phyloP scores from a whole-genome alignment of 2,888 invertebrate species.

The Podabrus alpinus region DNA sequence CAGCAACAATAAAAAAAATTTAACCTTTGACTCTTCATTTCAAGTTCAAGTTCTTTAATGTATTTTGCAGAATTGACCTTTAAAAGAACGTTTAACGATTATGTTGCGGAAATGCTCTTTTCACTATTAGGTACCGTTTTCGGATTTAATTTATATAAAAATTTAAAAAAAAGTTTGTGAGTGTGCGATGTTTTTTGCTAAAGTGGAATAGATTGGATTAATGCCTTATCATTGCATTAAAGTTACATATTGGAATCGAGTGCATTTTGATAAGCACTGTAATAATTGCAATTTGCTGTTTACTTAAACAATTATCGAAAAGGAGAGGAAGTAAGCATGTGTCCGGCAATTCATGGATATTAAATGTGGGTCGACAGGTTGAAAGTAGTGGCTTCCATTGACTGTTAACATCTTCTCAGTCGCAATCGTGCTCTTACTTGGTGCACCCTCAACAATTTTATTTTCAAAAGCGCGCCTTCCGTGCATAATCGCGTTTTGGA shows the following conservation, averaged over 20 bases:
- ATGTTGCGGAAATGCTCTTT: not conserved
- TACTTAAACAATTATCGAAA: conserved; percentile 27
- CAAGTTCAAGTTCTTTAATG: not conserved
- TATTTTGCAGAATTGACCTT: not conserved
- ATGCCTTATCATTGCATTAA: not conserved
- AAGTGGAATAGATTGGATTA: not conserved
- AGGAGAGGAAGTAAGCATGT: conserved; percentile 31
- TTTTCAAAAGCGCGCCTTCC: not conserved
- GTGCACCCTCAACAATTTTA: conserved; percentile 22
- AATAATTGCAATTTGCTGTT: not conserved
- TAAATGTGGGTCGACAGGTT: conserved; percentile 38
- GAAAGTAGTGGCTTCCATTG: conserved; percentile 37
- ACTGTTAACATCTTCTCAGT: conserved; percentile 33
- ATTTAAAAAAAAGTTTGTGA: not conserved
- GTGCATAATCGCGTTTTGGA: not conserved
- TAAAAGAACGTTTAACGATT: not conserved
- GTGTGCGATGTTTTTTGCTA: not conserved
- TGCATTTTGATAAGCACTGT: not conserved
- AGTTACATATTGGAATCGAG: not conserved
- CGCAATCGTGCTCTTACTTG: conserved; percentile 30
- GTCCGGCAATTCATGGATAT: conserved; percentile 33
- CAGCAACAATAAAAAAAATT: not conserved
- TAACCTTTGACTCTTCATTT: not conserved
- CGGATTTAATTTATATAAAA: too few species aligned
- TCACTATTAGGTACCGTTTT: too few species aligned